Percentiles rank a stretch among this genome's conserved stretches.
Conservation (phyloP, 2,113 vertebrate species). For the Elachura formosa region DNA sequence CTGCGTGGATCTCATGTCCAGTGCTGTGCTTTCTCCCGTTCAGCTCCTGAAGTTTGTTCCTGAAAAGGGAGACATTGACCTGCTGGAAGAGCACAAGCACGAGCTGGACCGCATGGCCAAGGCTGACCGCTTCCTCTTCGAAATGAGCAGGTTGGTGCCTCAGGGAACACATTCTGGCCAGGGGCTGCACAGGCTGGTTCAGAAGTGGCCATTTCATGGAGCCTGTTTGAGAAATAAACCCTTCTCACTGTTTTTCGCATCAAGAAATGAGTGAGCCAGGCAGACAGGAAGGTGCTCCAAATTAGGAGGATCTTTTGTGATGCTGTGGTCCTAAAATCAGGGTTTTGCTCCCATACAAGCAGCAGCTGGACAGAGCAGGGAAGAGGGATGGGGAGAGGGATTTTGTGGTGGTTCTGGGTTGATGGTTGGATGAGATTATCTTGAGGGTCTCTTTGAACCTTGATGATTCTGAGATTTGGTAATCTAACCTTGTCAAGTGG, state of each 20-base stretch:
- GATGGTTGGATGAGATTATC: neutral
- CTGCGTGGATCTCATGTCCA: neutral
- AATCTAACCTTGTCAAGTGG: neutral
- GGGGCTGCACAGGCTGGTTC: fast-evolving
- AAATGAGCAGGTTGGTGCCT: conserved; percentile 92
- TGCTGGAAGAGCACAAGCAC: conserved; percentile 94
- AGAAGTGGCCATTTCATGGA: neutral
- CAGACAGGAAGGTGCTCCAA: neutral
- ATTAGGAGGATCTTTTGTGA: fast-evolving
- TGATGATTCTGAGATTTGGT: neutral
- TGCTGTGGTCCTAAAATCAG: neutral
- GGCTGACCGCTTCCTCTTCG: conserved; percentile 94
- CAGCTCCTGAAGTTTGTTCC: conserved; percentile 97
- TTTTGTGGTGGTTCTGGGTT: neutral
- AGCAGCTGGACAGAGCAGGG: neutral
- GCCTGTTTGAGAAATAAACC: neutral
- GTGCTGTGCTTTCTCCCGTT: neutral
- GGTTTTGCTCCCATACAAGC: neutral
- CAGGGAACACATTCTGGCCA: neutral
- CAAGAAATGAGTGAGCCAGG: neutral
- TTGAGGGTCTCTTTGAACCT: neutral
- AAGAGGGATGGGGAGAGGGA: neutral
- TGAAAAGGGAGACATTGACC: conserved; percentile 93
- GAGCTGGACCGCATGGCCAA: conserved; percentile 97
- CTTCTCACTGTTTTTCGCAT: neutral